Base-by-base conservation (phyloP, 2,888 invertebrate species). In the Amiota mariae region DNA sequence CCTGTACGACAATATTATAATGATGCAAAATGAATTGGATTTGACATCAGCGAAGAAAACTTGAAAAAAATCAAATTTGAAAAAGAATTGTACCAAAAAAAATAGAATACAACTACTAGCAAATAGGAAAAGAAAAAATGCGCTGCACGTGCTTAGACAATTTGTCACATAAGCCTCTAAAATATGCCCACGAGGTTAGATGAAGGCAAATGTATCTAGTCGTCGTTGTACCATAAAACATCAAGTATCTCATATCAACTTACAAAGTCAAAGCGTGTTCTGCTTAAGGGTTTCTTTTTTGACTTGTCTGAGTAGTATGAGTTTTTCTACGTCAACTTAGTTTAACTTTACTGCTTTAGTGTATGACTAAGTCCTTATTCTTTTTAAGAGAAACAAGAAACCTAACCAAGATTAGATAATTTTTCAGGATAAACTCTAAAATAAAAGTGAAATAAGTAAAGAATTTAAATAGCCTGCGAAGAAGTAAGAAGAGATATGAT, bases 101-200 rank as follows among this genome's bases (percentile, higher is more conserved):
- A 13, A 63, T n/a, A n/a, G 56, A 59, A 67, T 24, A 59, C 18
- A 48, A 61, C 48, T 10, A 24, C 46, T 36, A 67, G n/a, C 56
- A 56, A 66, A 71, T 48, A 48, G 57, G 49, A 70, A 51, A 47
- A 13, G 82, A 86, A 81, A 79, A 82, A 85, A 86, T 87, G 85
- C 85, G 77, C 78, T 81, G 82, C 86, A 86, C 86, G 86, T 87
- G 83, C 80, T 78, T 75, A 54, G 77, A 82, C 84, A 85, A 86
- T 86, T 86, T 86, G 87, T 86, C 86, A 86, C 86, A 87, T 85
- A 87, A 87, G 87, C 86, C 87, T 85, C 81, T 80, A 87, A 86
- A 86, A 87, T 87, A 86, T 85, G 82, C 87, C 86, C 85, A 72
- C 77, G 73, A 75, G 76, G 15, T 46, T 48, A 59, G 64, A 12